These are phyloP conservation scores for Propithecus deckenii DNA, from an alignment of 2,797 vertebrate species.

Conservation along the genomic window DNA sequence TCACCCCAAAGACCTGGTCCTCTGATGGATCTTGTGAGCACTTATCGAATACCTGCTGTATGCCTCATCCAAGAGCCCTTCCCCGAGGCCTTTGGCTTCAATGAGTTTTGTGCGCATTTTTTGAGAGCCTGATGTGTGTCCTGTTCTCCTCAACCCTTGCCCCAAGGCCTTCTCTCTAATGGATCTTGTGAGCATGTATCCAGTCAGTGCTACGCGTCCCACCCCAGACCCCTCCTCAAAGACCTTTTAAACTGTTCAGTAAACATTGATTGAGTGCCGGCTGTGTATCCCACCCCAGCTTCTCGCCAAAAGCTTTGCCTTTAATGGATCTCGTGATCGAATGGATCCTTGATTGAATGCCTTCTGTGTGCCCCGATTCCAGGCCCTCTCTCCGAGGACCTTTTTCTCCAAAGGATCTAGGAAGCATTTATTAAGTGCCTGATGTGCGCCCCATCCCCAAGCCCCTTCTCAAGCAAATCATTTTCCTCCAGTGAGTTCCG, in stretches of 20 bases:
- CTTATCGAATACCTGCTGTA: constrained; percentile 45
- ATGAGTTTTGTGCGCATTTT: constrained; percentile 43
- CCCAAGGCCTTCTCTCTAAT: constrained; percentile 43
- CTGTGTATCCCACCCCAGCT: constrained; percentile 49
- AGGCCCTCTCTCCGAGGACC: neutral
- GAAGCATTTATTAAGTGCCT: constrained; percentile 42
- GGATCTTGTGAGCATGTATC: constrained; percentile 23
- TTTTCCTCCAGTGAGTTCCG: constrained; percentile 54
- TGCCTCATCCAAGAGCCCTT: constrained; percentile 21
- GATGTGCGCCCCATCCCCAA: neutral
- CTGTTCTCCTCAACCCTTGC: constrained; percentile 24
- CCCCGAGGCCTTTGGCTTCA: constrained; percentile 43
- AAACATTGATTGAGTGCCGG: constrained; percentile 39
- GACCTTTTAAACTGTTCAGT: constrained; percentile 47
- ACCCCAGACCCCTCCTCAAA: constrained; percentile 10
- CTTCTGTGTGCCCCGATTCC: constrained; percentile 30
- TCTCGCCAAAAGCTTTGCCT: constrained; percentile 26
- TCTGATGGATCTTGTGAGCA: constrained; percentile 45
- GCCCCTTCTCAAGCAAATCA: constrained; percentile 8
- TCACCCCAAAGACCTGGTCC: neutral
- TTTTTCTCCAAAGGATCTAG: constrained; percentile 50
- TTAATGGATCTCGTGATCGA: constrained; percentile 47
- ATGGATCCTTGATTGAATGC: constrained; percentile 37
- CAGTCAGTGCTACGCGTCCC: neutral
- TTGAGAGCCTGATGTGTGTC: neutral